These are phyloP conservation scores for Drosophila burlai DNA, from an alignment of 1,140 invertebrate genomes.

Conservation along the genomic window DNA sequence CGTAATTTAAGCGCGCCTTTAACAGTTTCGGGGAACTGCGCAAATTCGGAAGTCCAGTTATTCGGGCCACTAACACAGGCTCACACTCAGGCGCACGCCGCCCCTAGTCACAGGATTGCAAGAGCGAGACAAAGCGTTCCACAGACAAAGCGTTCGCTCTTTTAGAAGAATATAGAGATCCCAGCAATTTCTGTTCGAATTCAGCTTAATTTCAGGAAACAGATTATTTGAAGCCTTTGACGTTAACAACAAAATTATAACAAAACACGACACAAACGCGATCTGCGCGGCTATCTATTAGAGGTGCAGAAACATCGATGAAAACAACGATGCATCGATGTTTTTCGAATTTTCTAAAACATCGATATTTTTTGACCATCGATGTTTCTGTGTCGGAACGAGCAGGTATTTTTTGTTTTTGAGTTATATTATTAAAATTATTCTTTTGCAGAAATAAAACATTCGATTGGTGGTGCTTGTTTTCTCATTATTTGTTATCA, in stretches of 20 bases:
- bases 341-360: too few species aligned
- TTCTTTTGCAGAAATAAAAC: too few species aligned
- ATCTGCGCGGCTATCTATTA: constrained; percentile 10
- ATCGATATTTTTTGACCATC: too few species aligned
- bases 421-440: too few species aligned
- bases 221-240: background rate
- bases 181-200: background rate
- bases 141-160: background rate
- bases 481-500: too few species aligned
- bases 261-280: constrained; percentile 1
- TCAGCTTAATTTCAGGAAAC: background rate
- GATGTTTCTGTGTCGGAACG: too few species aligned
- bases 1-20: constrained; percentile 22
- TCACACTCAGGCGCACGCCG: background rate
- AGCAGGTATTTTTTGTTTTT: too few species aligned
- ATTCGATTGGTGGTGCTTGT: too few species aligned
- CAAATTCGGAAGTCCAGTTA: constrained; percentile 69
- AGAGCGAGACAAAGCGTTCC: background rate
- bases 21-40: constrained; percentile 52
- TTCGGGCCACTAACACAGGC: constrained; percentile 20
- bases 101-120: background rate
- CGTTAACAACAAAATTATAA: constrained; percentile 6
- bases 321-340: too few species aligned
- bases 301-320: too few species aligned
- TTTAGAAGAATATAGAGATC: background rate